Conservation (phyloP, 1,140 invertebrate species). For the Ceratitis capitata region DNA sequence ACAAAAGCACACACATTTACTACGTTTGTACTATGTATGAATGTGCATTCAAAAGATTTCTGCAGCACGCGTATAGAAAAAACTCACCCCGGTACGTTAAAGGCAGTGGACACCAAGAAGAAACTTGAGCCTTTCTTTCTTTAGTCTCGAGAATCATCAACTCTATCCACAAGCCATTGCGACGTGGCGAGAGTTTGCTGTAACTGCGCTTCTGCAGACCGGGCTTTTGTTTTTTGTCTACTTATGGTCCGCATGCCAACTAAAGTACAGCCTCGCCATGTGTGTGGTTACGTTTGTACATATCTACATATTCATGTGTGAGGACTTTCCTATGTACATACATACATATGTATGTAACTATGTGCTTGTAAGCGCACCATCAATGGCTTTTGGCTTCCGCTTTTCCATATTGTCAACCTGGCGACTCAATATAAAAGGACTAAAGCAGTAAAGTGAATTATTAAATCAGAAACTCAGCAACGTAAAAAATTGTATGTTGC, state of each 20-base stretch:
- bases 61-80: background rate
- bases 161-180: background rate
- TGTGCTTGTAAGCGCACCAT: background rate
- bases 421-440: background rate
- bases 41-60: background rate
- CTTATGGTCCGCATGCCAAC: background rate
- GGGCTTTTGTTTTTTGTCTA: background rate
- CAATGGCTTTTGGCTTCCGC: background rate
- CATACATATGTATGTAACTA: background rate
- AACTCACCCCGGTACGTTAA: background rate
- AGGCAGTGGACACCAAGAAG: conserved; percentile 16
- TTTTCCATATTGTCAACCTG: conserved; percentile 17
- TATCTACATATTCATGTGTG: background rate
- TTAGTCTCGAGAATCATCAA: background rate
- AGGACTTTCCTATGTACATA: background rate
- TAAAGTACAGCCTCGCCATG: background rate
- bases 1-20: background rate
- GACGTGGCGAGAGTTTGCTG: background rate
- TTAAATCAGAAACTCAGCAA: conserved; percentile 27
- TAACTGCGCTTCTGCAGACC: background rate
- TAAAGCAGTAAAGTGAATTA: conserved; percentile 29
- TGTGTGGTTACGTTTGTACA: background rate
- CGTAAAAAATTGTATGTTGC: conserved; percentile 29
- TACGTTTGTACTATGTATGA: background rate
- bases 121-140: conserved; percentile 32